These are phyloP conservation scores for Eremophila alpestris DNA, from an alignment of 2,797 vertebrate genomes.

Conservation along the genomic window DNA sequence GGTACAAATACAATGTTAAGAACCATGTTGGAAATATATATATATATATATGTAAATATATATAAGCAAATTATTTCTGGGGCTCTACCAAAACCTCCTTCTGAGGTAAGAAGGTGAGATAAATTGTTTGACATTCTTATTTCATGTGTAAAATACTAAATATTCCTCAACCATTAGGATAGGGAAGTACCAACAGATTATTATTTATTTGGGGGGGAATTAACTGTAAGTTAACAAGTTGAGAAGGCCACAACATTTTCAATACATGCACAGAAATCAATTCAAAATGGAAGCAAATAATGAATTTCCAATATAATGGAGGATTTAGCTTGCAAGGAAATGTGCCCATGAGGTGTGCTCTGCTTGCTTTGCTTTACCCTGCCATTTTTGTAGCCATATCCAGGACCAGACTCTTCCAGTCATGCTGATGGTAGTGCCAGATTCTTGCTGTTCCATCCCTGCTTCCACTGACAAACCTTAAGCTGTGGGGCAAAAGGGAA, in stretches of 20 bases:
- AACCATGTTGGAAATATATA: neutral
- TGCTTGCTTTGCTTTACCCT: constrained; percentile 80
- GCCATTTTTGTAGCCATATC: constrained; percentile 92
- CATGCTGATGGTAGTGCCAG: constrained; percentile 96
- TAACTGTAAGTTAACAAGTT: neutral
- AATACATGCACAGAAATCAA: neutral
- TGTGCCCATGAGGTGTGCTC: neutral
- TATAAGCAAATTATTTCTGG: neutral
- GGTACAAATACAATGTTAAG: neutral
- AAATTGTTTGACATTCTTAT: neutral
- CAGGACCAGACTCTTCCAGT: constrained; percentile 90
- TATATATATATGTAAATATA: neutral
- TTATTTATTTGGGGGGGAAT: neutral
- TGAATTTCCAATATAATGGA: neutral
- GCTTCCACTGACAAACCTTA: constrained; percentile 97
- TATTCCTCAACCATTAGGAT: neutral
- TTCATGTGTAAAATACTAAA: neutral
- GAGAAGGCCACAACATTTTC: fast-evolving
- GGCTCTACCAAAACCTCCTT: neutral
- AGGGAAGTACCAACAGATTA: neutral
- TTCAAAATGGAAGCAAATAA: neutral
- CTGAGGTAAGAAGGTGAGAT: neutral
- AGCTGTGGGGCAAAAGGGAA: constrained; percentile 33
- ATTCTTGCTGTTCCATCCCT: constrained; percentile 95
- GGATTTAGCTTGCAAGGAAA: neutral